phyloP scores from a whole-genome alignment of 1,140 invertebrate species.

The Augochlora pura region DNA sequence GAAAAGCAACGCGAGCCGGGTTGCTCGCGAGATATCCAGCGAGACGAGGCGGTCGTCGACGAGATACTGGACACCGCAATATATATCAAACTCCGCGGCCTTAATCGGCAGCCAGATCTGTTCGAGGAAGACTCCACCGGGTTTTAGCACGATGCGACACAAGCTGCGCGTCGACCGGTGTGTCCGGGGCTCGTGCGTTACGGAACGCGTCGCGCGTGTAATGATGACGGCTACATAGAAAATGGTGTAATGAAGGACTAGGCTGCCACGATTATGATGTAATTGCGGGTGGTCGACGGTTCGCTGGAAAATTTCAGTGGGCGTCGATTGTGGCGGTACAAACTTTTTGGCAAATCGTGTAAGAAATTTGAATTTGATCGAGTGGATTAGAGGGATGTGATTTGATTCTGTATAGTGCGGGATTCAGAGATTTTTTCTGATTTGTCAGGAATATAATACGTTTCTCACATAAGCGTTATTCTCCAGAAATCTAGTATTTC shows the following conservation, averaged over 20 bases:
- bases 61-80: background rate
- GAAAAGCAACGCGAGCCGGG: constrained; percentile 22
- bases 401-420: no score
- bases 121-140: constrained; percentile 25
- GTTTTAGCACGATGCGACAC: constrained; percentile 9
- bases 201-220: constrained; percentile 1
- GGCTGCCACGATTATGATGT: background rate
- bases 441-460: no score
- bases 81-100: constrained; percentile 32
- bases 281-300: background rate
- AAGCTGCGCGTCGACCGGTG: constrained; percentile 10
- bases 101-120: constrained; percentile 47
- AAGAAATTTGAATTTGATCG: no score
- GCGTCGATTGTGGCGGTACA: no score
- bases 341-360: no score
- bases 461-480: no score
- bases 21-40: background rate
- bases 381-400: no score
- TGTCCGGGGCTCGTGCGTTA: background rate
- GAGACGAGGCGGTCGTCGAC: constrained; percentile 3
- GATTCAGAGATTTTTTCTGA: no score
- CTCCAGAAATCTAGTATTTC: no score
- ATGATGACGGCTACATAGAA: constrained; percentile 4
- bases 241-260: background rate
- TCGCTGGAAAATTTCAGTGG: background rate